Conservation (phyloP, 2,888 invertebrate species). For the Bombylius major region DNA sequence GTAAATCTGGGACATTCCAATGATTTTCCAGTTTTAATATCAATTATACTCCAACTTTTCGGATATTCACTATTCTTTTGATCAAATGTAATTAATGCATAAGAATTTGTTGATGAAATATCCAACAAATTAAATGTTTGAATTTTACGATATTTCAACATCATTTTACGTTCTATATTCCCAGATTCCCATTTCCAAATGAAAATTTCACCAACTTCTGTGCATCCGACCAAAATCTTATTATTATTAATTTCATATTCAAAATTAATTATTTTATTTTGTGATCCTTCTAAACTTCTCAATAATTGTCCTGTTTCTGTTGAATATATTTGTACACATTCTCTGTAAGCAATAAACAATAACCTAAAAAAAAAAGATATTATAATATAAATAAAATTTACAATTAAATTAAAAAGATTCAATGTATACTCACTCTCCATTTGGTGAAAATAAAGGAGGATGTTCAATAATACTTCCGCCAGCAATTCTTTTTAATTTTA, state of each 20-base stretch:
- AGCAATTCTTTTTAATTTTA: constrained; percentile 44
- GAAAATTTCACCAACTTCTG: constrained; percentile 41
- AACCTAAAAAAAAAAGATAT: constrained; percentile 35
- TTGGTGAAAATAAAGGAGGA: constrained; percentile 47
- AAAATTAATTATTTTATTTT: constrained; percentile 40
- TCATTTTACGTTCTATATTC: constrained; percentile 26
- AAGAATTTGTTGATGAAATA: constrained; percentile 20
- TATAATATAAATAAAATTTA: not conserved
- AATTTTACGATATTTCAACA: constrained; percentile 2
- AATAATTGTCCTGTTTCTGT: constrained; percentile 51
- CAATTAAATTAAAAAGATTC: not conserved
- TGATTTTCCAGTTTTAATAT: constrained; percentile 18
- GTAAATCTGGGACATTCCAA: constrained; percentile 6
- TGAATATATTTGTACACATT: constrained; percentile 48
- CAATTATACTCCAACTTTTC: constrained; percentile 20
- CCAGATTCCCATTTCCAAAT: constrained; percentile 51
- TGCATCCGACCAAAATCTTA: constrained; percentile 42
- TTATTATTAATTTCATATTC: constrained; percentile 36
- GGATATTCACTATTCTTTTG: not conserved
- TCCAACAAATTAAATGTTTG: constrained; percentile 25
- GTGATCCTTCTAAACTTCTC: constrained; percentile 43
- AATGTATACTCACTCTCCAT: constrained; percentile 45
- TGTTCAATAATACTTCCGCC: constrained; percentile 49
- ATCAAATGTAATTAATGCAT: constrained; percentile 24
- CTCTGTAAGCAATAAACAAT: constrained; percentile 47